Evolutionary conservation across 2,888 invertebrate genomes (phyloP).

Genomic region (Andrena bucephala): DNA sequence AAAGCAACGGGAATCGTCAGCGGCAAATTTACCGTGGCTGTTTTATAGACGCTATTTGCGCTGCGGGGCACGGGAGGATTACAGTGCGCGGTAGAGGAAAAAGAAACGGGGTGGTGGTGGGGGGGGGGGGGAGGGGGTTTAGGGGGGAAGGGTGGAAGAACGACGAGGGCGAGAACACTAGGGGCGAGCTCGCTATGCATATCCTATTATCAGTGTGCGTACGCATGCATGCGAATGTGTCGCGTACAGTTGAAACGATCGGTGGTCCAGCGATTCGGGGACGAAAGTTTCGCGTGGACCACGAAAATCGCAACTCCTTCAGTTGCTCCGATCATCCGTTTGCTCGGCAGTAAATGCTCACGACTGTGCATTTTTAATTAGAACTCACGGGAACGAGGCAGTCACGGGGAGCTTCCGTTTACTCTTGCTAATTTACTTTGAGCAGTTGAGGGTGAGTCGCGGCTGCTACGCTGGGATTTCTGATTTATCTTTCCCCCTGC

Average conservation of each 20-base stretch:
- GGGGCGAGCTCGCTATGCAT: constrained; percentile 19
- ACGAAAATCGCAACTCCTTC: constrained; percentile 29
- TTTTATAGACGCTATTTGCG: constrained; percentile 64
- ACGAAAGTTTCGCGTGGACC: constrained; percentile 52
- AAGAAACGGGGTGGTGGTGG: not conserved
- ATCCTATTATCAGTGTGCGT: constrained; percentile 43
- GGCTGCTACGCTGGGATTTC: constrained; percentile 19
- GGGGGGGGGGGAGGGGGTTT: no score
- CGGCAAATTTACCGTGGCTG: constrained; percentile 67
- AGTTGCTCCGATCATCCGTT: constrained; percentile 28
- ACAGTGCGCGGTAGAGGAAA: constrained; percentile 36
- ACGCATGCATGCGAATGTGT: not conserved
- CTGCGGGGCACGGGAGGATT: constrained; percentile 49
- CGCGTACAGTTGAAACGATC: constrained; percentile 17
- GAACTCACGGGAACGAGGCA: constrained; percentile 13
- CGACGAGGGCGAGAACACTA: constrained; percentile 27
- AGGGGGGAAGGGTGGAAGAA: not conserved
- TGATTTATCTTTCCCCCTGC: constrained; percentile 10
- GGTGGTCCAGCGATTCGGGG: constrained; percentile 20
- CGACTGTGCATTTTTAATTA: constrained; percentile 48
- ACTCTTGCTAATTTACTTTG: constrained; percentile 32
- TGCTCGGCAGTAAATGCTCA: constrained; percentile 28
- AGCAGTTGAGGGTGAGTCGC: not conserved
- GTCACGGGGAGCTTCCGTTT: constrained; percentile 21
- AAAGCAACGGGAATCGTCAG: constrained; percentile 72